A percentile compares a stretch with the other conserved stretches of the same genome.
phyloP scores from a whole-genome alignment of 2,888 invertebrate species.

The Ptychoptera contaminata region DNA sequence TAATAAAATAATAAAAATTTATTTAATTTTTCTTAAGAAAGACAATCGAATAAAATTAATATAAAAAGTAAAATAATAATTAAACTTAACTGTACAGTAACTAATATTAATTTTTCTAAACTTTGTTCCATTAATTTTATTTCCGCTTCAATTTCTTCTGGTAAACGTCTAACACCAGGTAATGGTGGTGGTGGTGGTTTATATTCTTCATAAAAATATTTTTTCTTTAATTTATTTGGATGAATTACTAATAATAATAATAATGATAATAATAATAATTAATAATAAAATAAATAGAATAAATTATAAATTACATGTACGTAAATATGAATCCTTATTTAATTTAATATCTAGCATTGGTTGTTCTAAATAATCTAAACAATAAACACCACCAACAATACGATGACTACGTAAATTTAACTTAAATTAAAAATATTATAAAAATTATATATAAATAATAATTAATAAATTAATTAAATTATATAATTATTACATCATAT shows the following conservation, averaged over 20 bases:
- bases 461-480: not conserved
- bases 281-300: not conserved
- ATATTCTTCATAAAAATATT: slow-evolving; percentile 49
- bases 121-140: slow-evolving; percentile 55
- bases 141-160: slow-evolving; percentile 69
- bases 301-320: slow-evolving; percentile 24
- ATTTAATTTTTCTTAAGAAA: not conserved
- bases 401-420: slow-evolving; percentile 55
- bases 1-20: slow-evolving; percentile 3
- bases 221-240: slow-evolving; percentile 37
- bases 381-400: slow-evolving; percentile 61
- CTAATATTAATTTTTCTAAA: slow-evolving; percentile 52
- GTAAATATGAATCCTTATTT: slow-evolving; percentile 23
- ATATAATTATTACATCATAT: slow-evolving; percentile 28
- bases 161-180: slow-evolving; percentile 48
- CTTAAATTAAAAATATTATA: too few species aligned
- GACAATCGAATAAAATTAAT: too few species aligned
- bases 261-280: not conserved
- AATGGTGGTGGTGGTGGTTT: slow-evolving; percentile 48
- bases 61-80: too few species aligned
- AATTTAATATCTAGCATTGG: slow-evolving; percentile 49
- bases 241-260: slow-evolving; percentile 17
- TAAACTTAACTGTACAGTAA: slow-evolving; percentile 63
- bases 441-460: too few species aligned
- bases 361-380: slow-evolving; percentile 56